Base-by-base conservation (phyloP, 2,113 vertebrate species). In the Camelus dromedarius region DNA sequence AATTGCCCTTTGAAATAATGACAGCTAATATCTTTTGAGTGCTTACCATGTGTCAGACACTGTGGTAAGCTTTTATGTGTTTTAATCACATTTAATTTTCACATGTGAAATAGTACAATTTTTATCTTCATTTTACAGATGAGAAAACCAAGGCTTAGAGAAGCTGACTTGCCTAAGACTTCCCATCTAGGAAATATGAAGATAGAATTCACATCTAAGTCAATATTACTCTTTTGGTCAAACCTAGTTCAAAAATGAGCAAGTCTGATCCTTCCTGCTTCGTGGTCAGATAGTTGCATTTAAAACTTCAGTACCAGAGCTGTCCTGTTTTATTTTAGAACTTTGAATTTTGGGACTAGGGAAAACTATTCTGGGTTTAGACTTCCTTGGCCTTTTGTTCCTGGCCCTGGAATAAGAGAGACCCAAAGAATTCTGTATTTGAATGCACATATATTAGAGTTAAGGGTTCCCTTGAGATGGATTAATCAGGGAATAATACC, bases 121-220 rank as follows among this genome's bases (percentile, higher is more conserved):
- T 97, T 84, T 54, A 38, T 82, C 50, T 88, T 52, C 16, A 69
- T 92, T 94, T 96, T 81, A 54, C 11, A 70, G 5, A 76, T 92
- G 46, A 96, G 70, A 67, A 92, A 92, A 69, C n/a, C 32, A 48
- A 96, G 24, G 38, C 46, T 67, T 70, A 70, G 48, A 69, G 48
- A 93, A 38, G 13, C 28, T 56, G 66, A 38, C 32, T 92, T 95
- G n/a, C 24, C 60, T 6, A 67, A 14, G 75, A 72, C 12, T 80
- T 95, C 70, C 64, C 52, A 24, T 67, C 4, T 67, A 84, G 54
- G 82, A 93, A 93, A 62, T 88, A 35, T 28, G 22, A 86, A 94
- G 67, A 9, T 82, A 35, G 73, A 94, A 66, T 93, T 91, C 26
- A 75, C 11, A 72, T 89, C 14, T 58, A 87, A 8, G 35, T 80